Conservation (phyloP, 2,113 vertebrate species). For the Dasyprocta punctata region DNA sequence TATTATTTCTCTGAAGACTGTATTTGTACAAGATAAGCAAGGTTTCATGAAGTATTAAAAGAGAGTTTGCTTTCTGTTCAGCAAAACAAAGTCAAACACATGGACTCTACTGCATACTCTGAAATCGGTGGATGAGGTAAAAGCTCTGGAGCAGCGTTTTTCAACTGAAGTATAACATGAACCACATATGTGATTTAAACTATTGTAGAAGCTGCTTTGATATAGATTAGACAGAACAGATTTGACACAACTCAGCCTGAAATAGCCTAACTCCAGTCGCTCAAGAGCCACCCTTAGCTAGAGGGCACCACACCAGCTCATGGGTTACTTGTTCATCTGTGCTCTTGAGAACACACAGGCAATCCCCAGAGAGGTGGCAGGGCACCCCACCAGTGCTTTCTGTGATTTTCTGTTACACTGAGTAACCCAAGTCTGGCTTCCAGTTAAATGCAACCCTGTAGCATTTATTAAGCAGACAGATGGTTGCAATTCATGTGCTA, state of each 20-base stretch:
- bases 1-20: conserved; percentile 48
- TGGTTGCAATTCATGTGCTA: conserved; percentile 31
- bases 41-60: background rate
- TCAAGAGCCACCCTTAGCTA: background rate
- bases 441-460: conserved; percentile 28
- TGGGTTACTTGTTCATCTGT: background rate
- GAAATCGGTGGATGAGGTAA: background rate
- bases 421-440: background rate
- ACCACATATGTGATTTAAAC: background rate
- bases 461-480: conserved; percentile 66
- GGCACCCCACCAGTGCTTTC: background rate
- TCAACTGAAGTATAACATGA: background rate
- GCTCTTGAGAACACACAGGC: background rate
- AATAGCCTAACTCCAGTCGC: background rate
- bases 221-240: background rate
- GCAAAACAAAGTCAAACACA: background rate
- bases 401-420: background rate
- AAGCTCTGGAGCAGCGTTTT: background rate
- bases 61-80: conserved; percentile 1
- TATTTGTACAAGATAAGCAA: conserved; percentile 25
- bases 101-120: accelerated
- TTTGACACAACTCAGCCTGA: background rate
- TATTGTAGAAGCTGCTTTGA: background rate
- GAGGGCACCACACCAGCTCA: background rate
- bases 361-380: background rate